A percentile compares a stretch with the other conserved stretches of the same genome.
phyloP scores from a whole-genome alignment of 2,113 vertebrate species.

The Passer domesticus region DNA sequence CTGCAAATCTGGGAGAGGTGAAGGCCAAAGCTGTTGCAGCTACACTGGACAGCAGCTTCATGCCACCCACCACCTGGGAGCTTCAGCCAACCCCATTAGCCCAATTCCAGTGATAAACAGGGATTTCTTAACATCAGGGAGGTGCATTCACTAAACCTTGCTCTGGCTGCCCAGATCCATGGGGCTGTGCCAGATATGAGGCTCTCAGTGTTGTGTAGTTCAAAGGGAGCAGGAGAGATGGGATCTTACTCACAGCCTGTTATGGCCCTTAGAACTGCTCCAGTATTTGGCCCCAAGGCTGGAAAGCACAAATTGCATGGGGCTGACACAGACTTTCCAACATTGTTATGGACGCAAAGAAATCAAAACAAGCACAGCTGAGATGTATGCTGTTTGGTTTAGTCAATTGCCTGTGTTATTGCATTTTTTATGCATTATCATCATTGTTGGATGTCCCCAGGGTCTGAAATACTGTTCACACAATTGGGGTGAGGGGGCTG shows the following conservation, averaged over 20 bases:
- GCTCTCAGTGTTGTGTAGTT: rapidly evolving
- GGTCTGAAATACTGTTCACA: rapidly evolving
- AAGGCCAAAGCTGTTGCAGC: neutral
- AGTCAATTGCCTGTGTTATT: neutral
- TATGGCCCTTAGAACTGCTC: neutral
- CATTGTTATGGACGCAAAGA: neutral
- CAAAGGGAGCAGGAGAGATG: neutral
- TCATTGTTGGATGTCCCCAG: rapidly evolving
- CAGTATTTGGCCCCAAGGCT: neutral
- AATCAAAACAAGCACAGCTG: neutral
- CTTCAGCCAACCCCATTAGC: neutral
- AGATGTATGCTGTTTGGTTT: neutral
- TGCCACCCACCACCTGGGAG: neutral
- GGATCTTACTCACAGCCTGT: neutral
- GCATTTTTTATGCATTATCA: neutral
- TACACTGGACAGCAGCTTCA: neutral
- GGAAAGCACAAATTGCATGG: neutral
- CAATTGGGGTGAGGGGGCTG: too few species aligned
- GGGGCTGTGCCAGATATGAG: neutral
- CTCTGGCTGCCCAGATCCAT: rapidly evolving
- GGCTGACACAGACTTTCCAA: neutral
- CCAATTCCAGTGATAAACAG: neutral
- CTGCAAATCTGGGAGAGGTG: neutral
- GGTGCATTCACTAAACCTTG: neutral
- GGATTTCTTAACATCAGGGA: neutral